Evolutionary conservation across 2,888 invertebrate genomes (phyloP).

Genomic region (Oscheius sp.): DNA sequence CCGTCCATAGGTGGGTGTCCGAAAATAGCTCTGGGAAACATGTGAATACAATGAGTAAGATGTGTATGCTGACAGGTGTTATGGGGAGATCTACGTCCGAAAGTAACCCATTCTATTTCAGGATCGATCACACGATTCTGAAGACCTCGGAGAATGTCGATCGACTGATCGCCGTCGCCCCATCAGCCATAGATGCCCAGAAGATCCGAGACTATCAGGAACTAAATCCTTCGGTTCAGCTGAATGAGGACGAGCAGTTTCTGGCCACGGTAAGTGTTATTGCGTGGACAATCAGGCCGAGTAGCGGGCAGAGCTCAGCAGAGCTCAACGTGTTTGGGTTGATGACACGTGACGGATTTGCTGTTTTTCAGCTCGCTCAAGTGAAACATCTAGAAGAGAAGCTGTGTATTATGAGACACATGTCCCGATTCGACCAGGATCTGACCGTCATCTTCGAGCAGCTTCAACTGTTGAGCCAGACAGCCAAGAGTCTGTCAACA

Average conservation of each 20-base stretch:
- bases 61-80: neutral
- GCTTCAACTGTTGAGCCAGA: neutral
- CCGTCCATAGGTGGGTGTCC: constrained; percentile 57
- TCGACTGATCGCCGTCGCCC: constrained; percentile 22
- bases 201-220: constrained; percentile 18
- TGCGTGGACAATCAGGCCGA: neutral
- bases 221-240: constrained; percentile 5
- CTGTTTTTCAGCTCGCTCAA: constrained; percentile 54
- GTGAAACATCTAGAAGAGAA: constrained; percentile 68
- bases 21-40: too few relatives aligned
- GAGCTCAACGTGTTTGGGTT: neutral
- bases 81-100: neutral
- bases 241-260: constrained; percentile 26
- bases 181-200: constrained; percentile 27
- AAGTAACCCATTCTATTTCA: neutral
- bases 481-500: neutral
- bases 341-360: neutral
- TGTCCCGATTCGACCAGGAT: constrained; percentile 53
- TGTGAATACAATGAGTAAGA: neutral
- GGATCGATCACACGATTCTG: constrained; percentile 30
- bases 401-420: constrained; percentile 60
- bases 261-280: constrained; percentile 11
- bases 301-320: neutral
- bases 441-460: constrained; percentile 41
- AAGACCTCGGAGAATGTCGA: constrained; percentile 31